These are phyloP conservation scores for Diorhabda carinulata DNA, from an alignment of 1,140 invertebrate genomes.

Conservation along the genomic window DNA sequence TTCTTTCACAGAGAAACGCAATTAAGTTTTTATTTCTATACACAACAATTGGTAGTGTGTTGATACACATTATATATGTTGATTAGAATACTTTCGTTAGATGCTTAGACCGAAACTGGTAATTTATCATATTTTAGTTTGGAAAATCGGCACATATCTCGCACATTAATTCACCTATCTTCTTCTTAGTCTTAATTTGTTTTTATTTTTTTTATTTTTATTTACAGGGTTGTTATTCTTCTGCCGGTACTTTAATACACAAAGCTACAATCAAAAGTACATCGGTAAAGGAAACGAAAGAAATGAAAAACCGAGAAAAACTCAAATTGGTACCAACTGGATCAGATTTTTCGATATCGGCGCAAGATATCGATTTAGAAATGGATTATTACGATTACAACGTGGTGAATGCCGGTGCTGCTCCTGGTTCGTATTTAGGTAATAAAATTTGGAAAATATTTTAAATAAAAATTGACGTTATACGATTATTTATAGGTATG, in stretches of 20 bases:
- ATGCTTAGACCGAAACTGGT: too few relatives aligned
- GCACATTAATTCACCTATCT: too few relatives aligned
- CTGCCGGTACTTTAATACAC: conserved; percentile 56
- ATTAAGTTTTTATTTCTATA: too few relatives aligned
- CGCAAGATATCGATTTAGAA: conserved; percentile 70
- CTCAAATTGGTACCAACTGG: conserved; percentile 59
- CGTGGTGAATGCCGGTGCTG: conserved; percentile 72
- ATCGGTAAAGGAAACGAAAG: conserved; percentile 72
- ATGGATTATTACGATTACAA: conserved; percentile 88
- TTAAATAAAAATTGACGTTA: neutral
- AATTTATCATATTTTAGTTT: too few relatives aligned
- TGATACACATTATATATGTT: too few relatives aligned
- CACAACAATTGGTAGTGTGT: too few relatives aligned
- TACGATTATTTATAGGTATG: conserved; percentile 67
- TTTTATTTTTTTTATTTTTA: neutral
- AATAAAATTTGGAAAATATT: neutral
- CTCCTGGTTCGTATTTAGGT: conserved; percentile 62
- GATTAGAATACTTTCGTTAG: too few relatives aligned
- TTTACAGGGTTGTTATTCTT: conserved; percentile 66
- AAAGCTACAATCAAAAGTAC: conserved; percentile 60
- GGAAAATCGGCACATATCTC: too few relatives aligned
- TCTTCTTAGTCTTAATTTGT: too few relatives aligned
- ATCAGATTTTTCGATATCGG: conserved; percentile 74
- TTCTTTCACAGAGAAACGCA: too few relatives aligned
- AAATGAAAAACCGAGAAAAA: conserved; percentile 66